Evolutionary conservation across 2,888 invertebrate species (phyloP), one percentile per base, ranked within the genome.

Genomic region (Polydrusus tereticollis): DNA sequence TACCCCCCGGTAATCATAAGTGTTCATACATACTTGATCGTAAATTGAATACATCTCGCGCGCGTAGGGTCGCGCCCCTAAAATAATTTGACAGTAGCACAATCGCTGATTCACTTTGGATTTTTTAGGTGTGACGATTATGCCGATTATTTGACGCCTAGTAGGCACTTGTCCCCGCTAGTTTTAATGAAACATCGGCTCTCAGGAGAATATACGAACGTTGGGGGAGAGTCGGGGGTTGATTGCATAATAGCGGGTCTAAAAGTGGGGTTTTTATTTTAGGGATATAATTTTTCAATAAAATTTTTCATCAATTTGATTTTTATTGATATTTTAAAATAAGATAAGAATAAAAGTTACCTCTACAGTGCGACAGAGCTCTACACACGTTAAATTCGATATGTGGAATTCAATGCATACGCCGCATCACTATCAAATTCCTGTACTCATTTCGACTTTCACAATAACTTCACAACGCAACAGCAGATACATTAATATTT

Each of bases 21-120:
- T 83, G 83, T 82, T 83, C 83, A 82, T 84, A 85, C 84, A 82
- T 83, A 84, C 83, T 85, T 84, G 83, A 85, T 85, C 83, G 85
- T 74, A 78, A 82, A 84, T 83, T 84, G 84, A 84, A 83, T 82
- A 82, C 82, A 80, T 80, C 83, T 83, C 82, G 83, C 77, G 77
- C 75, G 74, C 78, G 77, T 76, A 79, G 84, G 83, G 83, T 84
- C 88, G 87, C 81, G 82, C 88, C 89, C 89, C 77, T 77, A 75
- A 88, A 89, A 89, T 89, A 88, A 89, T 89, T 89, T 89, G 89
- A 89, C 89, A 88, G 89, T 65, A 88, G 89, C 88, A 89, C 89
- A 89, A 89, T 89, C 89, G 89, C 87, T 87, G 89, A 89, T 90
- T 89, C 89, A 89, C 89, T 90, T 89, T 89, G 87, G 89, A 89